Percentiles rank a stretch among this genome's conserved stretches.
Conservation (phyloP, 2,888 invertebrate genomes). For the Eupithecia insigniata region DNA sequence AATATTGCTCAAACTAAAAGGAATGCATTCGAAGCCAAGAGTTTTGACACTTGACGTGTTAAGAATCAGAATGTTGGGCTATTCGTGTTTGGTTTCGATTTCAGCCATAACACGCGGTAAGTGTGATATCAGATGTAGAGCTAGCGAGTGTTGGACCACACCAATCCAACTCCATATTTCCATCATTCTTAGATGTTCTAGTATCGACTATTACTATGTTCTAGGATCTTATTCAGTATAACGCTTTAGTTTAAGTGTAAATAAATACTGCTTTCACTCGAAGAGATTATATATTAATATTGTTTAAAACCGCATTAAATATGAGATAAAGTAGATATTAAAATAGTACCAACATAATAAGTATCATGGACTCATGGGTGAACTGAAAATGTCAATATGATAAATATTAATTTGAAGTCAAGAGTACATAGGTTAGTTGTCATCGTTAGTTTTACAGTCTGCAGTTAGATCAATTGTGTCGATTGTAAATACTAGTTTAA, state of each 20-base stretch:
- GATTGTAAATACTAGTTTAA: too few relatives aligned
- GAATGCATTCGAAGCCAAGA: constrained; percentile 46
- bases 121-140: constrained; percentile 28
- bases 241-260: background rate
- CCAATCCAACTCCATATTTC: background rate
- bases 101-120: constrained; percentile 27
- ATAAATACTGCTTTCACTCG: too few relatives aligned
- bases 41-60: constrained; percentile 54
- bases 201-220: too few relatives aligned
- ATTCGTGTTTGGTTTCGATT: constrained; percentile 53
- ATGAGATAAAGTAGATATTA: too few relatives aligned
- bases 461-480: too few relatives aligned
- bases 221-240: too few relatives aligned
- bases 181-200: background rate
- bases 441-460: too few relatives aligned
- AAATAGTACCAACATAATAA: too few relatives aligned
- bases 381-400: background rate
- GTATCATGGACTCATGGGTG: too few relatives aligned
- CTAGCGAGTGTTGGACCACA: background rate
- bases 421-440: too few relatives aligned
- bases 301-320: too few relatives aligned
- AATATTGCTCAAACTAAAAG: constrained; percentile 35
- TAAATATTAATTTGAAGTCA: background rate
- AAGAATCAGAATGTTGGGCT: constrained; percentile 49
- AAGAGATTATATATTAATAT: too few relatives aligned